A percentile compares a stretch with the other conserved stretches of the same genome.
Evolutionary conservation across 1,140 invertebrate species (phyloP).

Genomic region (Bombus soroeensis): DNA sequence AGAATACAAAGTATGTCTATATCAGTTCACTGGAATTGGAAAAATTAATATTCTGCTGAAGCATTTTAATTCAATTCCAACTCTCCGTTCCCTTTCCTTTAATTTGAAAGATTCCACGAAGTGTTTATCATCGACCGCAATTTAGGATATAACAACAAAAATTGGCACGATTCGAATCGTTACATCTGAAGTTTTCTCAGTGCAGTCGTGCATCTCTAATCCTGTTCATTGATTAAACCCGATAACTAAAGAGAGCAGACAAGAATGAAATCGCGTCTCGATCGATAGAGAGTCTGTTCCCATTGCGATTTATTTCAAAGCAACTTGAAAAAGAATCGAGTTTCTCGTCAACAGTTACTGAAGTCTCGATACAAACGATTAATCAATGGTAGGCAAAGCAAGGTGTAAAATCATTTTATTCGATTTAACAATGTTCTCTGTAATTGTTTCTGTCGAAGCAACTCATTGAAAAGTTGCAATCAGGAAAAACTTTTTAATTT

Average conservation of each 20-base stretch:
- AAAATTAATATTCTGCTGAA: no score
- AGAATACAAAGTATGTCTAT: neutral
- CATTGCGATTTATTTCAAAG: slow-evolving; percentile 26
- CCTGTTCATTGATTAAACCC: neutral
- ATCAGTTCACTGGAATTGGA: neutral
- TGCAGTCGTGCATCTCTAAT: neutral
- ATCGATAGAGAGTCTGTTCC: slow-evolving; percentile 2
- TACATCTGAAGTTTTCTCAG: neutral
- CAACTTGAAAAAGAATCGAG: slow-evolving; percentile 5
- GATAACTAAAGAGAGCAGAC: neutral
- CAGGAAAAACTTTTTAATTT: neutral
- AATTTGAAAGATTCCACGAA: neutral
- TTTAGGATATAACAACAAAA: neutral
- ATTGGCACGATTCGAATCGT: slow-evolving; percentile 8
- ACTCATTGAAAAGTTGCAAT: neutral
- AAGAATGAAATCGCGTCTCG: slow-evolving; percentile 3
- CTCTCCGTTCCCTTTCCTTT: neutral
- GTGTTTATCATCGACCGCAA: no score
- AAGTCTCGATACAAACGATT: slow-evolving; percentile 7
- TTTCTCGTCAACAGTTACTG: slow-evolving; percentile 3
- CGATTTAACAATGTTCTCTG: neutral
- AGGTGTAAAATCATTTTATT: slow-evolving; percentile 25
- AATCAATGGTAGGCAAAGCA: slow-evolving; percentile 1
- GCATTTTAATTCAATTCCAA: no score
- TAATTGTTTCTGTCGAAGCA: neutral